These are phyloP conservation scores for Athalia cordata DNA, from an alignment of 2,888 invertebrate species.

Conservation along the genomic window DNA sequence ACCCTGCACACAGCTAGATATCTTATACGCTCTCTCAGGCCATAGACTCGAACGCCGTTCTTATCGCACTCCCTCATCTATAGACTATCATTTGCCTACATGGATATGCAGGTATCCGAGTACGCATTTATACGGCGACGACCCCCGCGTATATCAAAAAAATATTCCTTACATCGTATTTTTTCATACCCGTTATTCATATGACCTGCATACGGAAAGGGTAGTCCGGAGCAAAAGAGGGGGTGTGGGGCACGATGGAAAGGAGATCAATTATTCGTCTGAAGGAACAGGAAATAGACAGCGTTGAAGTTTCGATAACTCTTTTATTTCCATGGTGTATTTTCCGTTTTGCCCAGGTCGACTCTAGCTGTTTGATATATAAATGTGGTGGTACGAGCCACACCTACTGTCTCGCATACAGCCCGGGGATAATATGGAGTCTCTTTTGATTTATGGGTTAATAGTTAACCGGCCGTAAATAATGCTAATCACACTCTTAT, in stretches of 20 bases:
- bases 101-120: not conserved
- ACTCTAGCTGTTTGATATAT: not conserved
- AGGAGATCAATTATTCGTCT: not conserved
- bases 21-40: not conserved
- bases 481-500: constrained; percentile 73
- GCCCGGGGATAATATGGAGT: constrained; percentile 63
- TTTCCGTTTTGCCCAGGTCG: not conserved
- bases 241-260: not conserved
- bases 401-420: constrained; percentile 53
- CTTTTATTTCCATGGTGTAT: not conserved
- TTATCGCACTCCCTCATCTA: constrained; percentile 38
- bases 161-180: not conserved
- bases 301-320: too few relatives aligned
- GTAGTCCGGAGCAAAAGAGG: too few relatives aligned
- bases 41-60: not conserved
- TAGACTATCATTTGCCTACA: constrained; percentile 11
- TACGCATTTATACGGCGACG: not conserved
- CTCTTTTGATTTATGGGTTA: constrained; percentile 70
- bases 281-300: not conserved
- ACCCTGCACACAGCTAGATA: not conserved
- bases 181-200: not conserved
- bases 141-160: too few relatives aligned
- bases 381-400: constrained; percentile 16
- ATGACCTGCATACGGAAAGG: too few relatives aligned
- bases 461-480: constrained; percentile 73